A percentile compares a stretch with the other conserved stretches of the same genome.
Evolutionary conservation across 2,113 vertebrate species (phyloP).

Genomic region (Strix uralensis): DNA sequence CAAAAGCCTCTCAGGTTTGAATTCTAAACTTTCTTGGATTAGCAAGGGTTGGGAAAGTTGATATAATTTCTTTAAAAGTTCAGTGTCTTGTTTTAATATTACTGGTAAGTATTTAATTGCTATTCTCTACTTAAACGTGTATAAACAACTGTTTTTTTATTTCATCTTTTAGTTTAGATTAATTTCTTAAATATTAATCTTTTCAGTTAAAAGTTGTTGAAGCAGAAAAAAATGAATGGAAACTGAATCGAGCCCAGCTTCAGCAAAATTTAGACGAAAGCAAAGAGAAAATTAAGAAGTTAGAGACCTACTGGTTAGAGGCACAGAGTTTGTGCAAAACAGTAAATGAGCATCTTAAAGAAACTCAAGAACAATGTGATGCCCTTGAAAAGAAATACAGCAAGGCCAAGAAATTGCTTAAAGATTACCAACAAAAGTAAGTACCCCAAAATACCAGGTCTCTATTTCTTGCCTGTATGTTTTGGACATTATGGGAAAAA

Average conservation of each 20-base stretch:
- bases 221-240: conserved; percentile 79
- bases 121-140: neutral
- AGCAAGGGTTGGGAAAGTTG: neutral
- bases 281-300: conserved; percentile 84
- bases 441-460: conserved; percentile 1
- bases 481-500: neutral
- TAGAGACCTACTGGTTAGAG: conserved; percentile 90
- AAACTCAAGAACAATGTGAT: conserved; percentile 86
- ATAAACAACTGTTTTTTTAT: neutral
- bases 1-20: neutral
- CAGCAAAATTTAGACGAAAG: conserved; percentile 83
- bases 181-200: conserved; percentile 11
- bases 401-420: conserved; percentile 91
- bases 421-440: conserved; percentile 93
- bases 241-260: conserved; percentile 77
- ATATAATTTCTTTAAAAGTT: neutral
- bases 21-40: neutral
- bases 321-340: conserved; percentile 88
- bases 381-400: conserved; percentile 90
- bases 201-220: conserved; percentile 79
- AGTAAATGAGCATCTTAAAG: conserved; percentile 85
- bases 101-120: neutral
- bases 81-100: neutral
- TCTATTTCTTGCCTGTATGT: neutral
- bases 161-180: neutral